Base-by-base conservation (phyloP, 2,888 invertebrate genomes). In the Muscina levida region DNA sequence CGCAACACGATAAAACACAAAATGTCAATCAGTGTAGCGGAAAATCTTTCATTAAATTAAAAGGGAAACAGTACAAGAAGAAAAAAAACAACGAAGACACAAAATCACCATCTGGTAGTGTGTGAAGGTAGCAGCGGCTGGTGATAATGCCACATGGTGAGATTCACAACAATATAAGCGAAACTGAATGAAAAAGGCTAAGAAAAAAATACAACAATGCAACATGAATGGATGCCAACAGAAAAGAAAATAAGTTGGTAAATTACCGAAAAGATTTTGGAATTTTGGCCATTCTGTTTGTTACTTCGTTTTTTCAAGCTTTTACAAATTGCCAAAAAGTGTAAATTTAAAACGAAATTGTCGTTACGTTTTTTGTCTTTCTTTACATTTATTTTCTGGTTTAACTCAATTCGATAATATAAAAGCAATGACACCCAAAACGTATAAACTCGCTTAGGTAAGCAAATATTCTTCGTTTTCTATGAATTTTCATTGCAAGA, bases 11-110 rank as follows among this genome's bases (percentile, higher is more conserved):
- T 39, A 39, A 67, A 26, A 68, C 65, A 84, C 85, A 84, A 86
- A 88, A 87, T 88, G 88, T 87, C 88, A 88, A 87, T 87, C 87
- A 88, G 85, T 87, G 88, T 88, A 88, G 87, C 88, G 89, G 89
- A 89, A 89, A 89, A 89, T 90, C 88, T 89, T 90, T 77, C 88
- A 89, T 89, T 89, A 88, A 89, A 89, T 89, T 89, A 86, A 84
- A 86, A 83, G 65, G 53, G 37, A 67, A 70, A 67, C 19, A n/a
- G n/a, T n/a, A n/a, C 42, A 71, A 17, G 11, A 44, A 31, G 17
- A 37, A 24, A 73, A 51, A 39, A 72, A n/a, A n/a, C n/a, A n/a
- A 31, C 31, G 31, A 31, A 31, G 31, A n/a, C 31, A 31, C 31
- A 31, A 31, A 59, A n/a, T n/a, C n/a, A n/a, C n/a, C n/a, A n/a